phyloP scores from a whole-genome alignment of 2,888 invertebrate genomes.

The Lepidochrysops patricia region DNA sequence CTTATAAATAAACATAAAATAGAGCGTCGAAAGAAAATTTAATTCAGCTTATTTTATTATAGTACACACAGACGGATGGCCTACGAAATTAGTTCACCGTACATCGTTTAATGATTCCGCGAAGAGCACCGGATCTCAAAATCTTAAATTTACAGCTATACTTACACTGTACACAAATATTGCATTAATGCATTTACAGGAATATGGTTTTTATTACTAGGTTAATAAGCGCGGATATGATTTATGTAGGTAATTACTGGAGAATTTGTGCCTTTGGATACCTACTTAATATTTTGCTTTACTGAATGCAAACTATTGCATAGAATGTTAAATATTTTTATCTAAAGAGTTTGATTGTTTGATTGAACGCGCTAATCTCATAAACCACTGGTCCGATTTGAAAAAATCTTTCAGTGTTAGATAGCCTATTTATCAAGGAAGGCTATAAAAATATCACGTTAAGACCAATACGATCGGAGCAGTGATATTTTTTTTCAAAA shows the following conservation, averaged over 20 bases:
- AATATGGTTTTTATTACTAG: slow-evolving; percentile 6
- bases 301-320: background rate
- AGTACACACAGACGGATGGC: slow-evolving; percentile 9
- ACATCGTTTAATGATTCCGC: slow-evolving; percentile 29
- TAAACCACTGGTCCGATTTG: too few species aligned
- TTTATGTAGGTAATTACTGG: background rate
- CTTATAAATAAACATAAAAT: too few species aligned
- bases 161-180: background rate
- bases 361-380: too few species aligned
- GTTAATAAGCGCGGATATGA: background rate
- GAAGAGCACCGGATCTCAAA: slow-evolving; percentile 29
- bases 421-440: too few species aligned
- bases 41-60: too few species aligned
- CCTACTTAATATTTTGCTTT: background rate
- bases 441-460: too few species aligned
- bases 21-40: too few species aligned
- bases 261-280: background rate
- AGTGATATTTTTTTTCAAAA: too few species aligned
- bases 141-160: slow-evolving; percentile 25
- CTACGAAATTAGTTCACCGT: slow-evolving; percentile 16
- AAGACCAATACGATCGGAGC: too few species aligned
- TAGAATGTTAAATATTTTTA: too few species aligned
- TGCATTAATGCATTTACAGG: background rate
- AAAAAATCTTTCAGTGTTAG: too few species aligned
- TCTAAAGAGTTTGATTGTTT: too few species aligned